A percentile compares a stretch with the other conserved stretches of the same genome.
Evolutionary conservation across 1,140 invertebrate species (phyloP).

Genomic region (Tetranychus urticae): DNA sequence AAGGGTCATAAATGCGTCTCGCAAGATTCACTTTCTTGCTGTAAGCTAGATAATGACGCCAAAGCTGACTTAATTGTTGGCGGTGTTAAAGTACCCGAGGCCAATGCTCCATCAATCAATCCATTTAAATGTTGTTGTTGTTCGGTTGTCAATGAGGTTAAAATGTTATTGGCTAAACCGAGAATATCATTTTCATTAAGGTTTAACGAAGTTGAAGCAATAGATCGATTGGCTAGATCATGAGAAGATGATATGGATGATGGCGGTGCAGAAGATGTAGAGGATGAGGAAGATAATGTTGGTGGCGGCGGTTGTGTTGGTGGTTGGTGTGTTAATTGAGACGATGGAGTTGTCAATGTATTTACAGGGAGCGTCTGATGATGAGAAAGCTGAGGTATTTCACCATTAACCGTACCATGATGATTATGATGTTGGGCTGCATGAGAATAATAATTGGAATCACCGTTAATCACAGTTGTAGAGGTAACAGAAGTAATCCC

Average conservation of each 20-base stretch:
- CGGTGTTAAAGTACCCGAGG: not conserved
- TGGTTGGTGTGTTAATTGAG: not conserved
- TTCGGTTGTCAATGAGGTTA: conserved; percentile 1
- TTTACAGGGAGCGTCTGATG: not conserved
- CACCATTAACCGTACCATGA: not conserved
- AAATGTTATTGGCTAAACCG: not conserved
- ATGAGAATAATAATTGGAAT: conserved; percentile 1
- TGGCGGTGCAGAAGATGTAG: not conserved
- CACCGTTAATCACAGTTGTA: not conserved
- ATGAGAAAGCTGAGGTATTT: not conserved
- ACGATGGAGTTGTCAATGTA: not conserved
- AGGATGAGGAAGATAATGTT: not conserved
- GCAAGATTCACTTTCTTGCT: not conserved
- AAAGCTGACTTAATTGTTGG: conserved; percentile 1
- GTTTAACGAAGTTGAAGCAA: not conserved
- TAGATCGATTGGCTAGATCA: not conserved
- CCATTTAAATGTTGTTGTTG: conserved; percentile 5
- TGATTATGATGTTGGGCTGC: not conserved
- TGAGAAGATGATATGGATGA: not conserved
- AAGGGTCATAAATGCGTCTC: not conserved
- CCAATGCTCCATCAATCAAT: conserved; percentile 4
- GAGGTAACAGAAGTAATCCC: not conserved
- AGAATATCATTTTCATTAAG: not conserved
- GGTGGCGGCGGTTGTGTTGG: not conserved
- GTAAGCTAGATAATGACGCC: not conserved